Evolutionary conservation across 1,140 invertebrate species (phyloP), one percentile per base, ranked within the genome.

Genomic region (Papilio helenus): DNA sequence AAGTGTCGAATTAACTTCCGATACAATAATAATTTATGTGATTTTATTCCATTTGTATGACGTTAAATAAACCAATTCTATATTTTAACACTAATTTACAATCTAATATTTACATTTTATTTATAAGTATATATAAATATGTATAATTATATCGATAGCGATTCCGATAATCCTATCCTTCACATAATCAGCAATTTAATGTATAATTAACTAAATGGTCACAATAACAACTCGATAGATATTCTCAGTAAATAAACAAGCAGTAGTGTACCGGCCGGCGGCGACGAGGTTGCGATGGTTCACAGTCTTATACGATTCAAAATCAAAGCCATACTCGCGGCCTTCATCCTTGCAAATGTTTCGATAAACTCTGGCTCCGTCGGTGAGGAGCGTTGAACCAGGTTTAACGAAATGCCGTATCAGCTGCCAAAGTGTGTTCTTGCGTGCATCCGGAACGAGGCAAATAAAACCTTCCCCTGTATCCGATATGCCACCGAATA

Each of bases 61-160:
- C 89, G 88, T 94, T 93, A 94, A 94, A 93, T 93, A 93, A 93
- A 93, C 93, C 92, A 89, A 94, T 93, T 93, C 92, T 93, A 94
- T 93, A 93, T 88, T 93, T 93, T 93, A 93, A 93, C 88, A 91
- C 93, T 94, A 94, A 92, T 90, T 94, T 94, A 94, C 87, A 90
- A 78, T 82, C 92, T 94, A 94, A 88, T 94, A 94, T 94, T 93
- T 94, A 94, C 93, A 94, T 86, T 93, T 92, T 94, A 94, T 94
- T 94, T 94, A 94, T 94, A 94, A 88, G 91, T 94, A 92, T 94
- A 93, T 94, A 94, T 94, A 94, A 93, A 94, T 93, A 94, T 94
- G 90, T 94, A 93, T 94, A 94, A 92, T 91, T 91, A 92, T 94
- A 92, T 92, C 85, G 90, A 93, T 91, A 93, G 91, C 84, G 90